Conservation (phyloP, 2,888 invertebrate genomes). For the Lypha dubia region DNA sequence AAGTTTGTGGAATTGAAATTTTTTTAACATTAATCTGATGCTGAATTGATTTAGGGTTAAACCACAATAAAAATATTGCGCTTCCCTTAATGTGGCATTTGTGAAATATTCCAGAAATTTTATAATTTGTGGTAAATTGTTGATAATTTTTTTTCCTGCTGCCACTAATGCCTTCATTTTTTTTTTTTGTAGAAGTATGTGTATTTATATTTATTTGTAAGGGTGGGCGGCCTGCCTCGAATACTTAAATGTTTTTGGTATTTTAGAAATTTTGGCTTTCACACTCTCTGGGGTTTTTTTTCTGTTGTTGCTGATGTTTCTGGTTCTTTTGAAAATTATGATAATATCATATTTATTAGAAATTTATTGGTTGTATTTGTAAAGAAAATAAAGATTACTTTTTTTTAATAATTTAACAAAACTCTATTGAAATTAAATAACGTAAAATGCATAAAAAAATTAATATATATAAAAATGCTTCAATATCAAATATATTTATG, state of each 20-base stretch:
- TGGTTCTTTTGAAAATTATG: neutral
- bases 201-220: neutral
- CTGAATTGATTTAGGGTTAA: conserved; percentile 26
- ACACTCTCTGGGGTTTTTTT: neutral
- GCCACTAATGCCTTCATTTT: neutral
- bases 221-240: conserved; percentile 6
- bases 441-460: too few relatives aligned
- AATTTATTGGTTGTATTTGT: conserved; percentile 33
- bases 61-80: neutral
- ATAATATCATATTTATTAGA: conserved; percentile 44
- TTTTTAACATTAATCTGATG: neutral
- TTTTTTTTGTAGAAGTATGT: neutral
- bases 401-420: neutral
- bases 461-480: too few relatives aligned
- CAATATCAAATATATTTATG: too few relatives aligned
- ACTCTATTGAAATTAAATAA: too few relatives aligned
- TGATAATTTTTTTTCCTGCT: conserved; percentile 25
- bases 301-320: neutral
- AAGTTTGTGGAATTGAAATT: neutral
- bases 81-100: conserved; percentile 39
- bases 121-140: conserved; percentile 63
- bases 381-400: neutral
- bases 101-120: conserved; percentile 47
- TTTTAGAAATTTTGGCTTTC: conserved; percentile 51
- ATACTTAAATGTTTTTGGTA: conserved; percentile 49